Percentiles rank a stretch among this genome's conserved stretches.
Evolutionary conservation across 2,113 vertebrate genomes (phyloP).

Genomic region (Cyprinodon brontotheroides): DNA sequence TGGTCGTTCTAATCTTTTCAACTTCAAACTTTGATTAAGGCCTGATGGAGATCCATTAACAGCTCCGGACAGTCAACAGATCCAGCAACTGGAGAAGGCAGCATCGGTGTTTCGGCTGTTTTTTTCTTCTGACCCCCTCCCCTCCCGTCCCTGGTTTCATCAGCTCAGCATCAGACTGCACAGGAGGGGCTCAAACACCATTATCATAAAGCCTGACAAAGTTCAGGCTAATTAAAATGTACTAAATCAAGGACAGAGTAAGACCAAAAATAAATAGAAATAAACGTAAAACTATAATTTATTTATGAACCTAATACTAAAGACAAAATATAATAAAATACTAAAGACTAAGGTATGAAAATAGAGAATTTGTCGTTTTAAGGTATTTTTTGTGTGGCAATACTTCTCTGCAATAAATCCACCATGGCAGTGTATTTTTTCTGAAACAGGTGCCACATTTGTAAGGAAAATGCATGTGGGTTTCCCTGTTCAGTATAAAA

Average conservation of each 20-base stretch:
- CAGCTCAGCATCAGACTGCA: constrained; percentile 60
- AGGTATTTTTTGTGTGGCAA: too few relatives aligned
- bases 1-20: constrained; percentile 13
- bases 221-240: neutral
- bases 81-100: constrained; percentile 20
- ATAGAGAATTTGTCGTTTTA: too few relatives aligned
- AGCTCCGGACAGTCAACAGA: neutral
- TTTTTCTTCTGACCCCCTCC: constrained; percentile 48
- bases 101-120: constrained; percentile 56
- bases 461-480: too few relatives aligned
- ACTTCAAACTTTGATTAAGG: neutral
- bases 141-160: constrained; percentile 65
- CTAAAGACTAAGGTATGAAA: too few relatives aligned
- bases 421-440: too few relatives aligned
- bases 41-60: constrained; percentile 28
- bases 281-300: neutral
- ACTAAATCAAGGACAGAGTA: neutral
- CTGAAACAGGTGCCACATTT: too few relatives aligned
- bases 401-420: too few relatives aligned
- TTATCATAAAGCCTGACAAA: neutral
- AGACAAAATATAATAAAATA: too few relatives aligned
- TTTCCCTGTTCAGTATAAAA: too few relatives aligned
- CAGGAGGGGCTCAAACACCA: neutral
- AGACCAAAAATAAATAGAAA: neutral
- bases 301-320: neutral